Base-by-base conservation (phyloP, 2,888 invertebrate species). In the Plutella xylostella region DNA sequence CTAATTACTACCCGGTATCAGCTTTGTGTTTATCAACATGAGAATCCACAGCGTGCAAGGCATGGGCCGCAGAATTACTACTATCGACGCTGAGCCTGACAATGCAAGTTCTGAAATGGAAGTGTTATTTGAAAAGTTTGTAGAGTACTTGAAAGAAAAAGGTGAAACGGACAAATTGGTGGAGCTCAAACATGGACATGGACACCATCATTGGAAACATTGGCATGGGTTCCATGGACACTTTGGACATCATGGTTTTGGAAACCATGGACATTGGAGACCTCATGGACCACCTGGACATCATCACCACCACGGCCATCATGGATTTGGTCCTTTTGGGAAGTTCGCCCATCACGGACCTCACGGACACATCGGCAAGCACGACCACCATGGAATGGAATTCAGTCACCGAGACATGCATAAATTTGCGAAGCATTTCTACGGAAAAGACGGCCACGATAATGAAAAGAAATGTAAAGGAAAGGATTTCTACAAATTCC, bases 391-490 rank as follows among this genome's bases (percentile, higher is more conserved):
- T 19, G 42, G 45, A 7, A n/a, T n/a, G n/a, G 14, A 34, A 43
- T 39, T 39, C 7, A 2, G 39, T 4, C 21, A 34, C 39, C 19
- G 22, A n/a, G 18, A 19, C n/a, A 37, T 28, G 28, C 28, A 28
- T 28, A 28, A 28, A n/a, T 28, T 28, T 28, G 28, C 11, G 11
- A 28, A 28, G 28, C 28, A 28, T n/a, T n/a, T n/a, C n/a, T n/a
- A n/a, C 50, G 14, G 45, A 21, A 15, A 48, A 57, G 54, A 61
- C 60, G 41, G 58, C 63, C 44, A 57, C 54, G 33, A 56, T 61
- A 15, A 3, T 18, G 21, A 6, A 20, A n/a, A 30, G n/a, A 28
- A 9, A 12, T 28, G 2, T 28, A 2, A 3, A 9, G 28, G 25
- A 25, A n/a, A n/a, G n/a, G n/a, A n/a, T n/a, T n/a, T n/a, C n/a